phyloP scores from a whole-genome alignment of 2,888 invertebrate species.

The Flexamia atlantica region DNA sequence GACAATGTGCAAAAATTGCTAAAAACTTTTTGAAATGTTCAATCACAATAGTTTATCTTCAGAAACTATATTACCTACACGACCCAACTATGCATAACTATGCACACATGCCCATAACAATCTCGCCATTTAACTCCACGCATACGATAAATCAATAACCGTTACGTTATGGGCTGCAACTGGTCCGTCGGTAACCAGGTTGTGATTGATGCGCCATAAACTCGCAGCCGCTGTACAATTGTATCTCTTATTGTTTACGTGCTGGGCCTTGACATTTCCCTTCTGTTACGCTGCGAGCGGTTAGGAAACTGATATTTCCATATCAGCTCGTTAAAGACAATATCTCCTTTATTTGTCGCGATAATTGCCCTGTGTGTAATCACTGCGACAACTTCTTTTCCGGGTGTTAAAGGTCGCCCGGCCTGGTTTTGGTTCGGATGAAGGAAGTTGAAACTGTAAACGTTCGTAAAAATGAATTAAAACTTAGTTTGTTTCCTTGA shows the following conservation, averaged over 20 bases:
- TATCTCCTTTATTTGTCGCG: conserved; percentile 35
- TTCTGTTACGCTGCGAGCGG: background rate
- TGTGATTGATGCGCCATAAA: conserved; percentile 56
- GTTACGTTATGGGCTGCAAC: background rate
- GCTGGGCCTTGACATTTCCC: conserved; percentile 50
- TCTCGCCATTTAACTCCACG: background rate
- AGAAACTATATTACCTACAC: too few relatives aligned
- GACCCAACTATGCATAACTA: too few relatives aligned
- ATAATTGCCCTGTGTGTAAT: background rate
- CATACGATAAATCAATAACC: conserved; percentile 35
- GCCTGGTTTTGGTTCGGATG: too few relatives aligned
- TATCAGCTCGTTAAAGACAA: conserved; percentile 32
- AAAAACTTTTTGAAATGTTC: too few relatives aligned
- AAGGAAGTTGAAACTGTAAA: too few relatives aligned
- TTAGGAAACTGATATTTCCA: conserved; percentile 54
- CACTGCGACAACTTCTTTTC: background rate
- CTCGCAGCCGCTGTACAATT: conserved; percentile 39
- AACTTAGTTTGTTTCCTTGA: too few relatives aligned
- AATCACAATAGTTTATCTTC: too few relatives aligned
- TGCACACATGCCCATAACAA: too few relatives aligned
- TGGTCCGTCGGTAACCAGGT: conserved; percentile 38
- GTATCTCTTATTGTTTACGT: conserved; percentile 59
- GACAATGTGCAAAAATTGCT: too few relatives aligned
- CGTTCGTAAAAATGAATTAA: too few relatives aligned
- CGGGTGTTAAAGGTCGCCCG: too few relatives aligned